Conservation (phyloP, 2,888 invertebrate species). For the Argyresthia goedartella region DNA sequence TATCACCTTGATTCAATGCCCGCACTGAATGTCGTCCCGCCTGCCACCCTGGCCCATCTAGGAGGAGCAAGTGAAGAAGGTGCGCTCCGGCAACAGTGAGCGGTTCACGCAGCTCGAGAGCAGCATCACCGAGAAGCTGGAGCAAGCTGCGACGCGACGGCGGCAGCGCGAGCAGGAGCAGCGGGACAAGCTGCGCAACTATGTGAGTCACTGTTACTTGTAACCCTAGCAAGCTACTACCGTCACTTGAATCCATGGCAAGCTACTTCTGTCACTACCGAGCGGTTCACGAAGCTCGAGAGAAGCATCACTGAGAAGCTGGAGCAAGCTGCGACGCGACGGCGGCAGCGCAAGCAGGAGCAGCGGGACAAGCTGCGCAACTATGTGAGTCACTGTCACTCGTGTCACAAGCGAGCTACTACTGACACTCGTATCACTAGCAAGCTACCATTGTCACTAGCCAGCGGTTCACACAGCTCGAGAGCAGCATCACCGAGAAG, state of each 20-base stretch:
- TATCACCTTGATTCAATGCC: no score
- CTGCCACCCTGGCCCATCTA: slow-evolving; percentile 24
- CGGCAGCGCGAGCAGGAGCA: slow-evolving; percentile 82
- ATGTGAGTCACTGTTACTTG: slow-evolving; percentile 67
- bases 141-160: slow-evolving; percentile 78
- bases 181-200: slow-evolving; percentile 81
- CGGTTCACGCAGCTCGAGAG: slow-evolving; percentile 77
- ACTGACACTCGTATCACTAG: no score
- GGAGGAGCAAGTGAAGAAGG: slow-evolving; percentile 83
- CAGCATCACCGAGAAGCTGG: slow-evolving; percentile 78
- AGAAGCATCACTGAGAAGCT: slow-evolving; percentile 54
- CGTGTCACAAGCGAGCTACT: no score
- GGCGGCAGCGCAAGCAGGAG: slow-evolving; percentile 80
- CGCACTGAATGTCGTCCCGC: slow-evolving; percentile 6
- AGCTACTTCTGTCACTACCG: slow-evolving; percentile 15
- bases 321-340: slow-evolving; percentile 73
- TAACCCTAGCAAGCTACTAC: neutral
- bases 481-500: slow-evolving; percentile 77
- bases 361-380: slow-evolving; percentile 83
- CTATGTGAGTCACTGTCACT: slow-evolving; percentile 72
- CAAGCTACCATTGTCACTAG: no score
- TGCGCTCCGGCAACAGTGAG: slow-evolving; percentile 76
- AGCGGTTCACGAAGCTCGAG: slow-evolving; percentile 78
- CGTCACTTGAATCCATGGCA: neutral
- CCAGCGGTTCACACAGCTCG: slow-evolving; percentile 77